Evolutionary conservation across 2,113 vertebrate species (phyloP).

Genomic region (Neolamprologus brichardi): DNA sequence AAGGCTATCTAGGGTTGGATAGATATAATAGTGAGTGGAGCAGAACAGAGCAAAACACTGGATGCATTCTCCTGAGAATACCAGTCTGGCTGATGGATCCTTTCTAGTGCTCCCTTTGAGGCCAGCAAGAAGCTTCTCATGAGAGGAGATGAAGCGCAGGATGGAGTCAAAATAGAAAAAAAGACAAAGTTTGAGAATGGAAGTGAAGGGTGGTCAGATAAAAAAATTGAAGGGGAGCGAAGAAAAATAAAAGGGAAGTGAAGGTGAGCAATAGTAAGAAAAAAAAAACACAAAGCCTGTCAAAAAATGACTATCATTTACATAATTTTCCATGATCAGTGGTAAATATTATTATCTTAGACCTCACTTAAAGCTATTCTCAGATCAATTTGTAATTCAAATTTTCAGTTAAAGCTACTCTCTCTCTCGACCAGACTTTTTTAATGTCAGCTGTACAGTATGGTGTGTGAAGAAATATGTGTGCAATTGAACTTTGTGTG

Average conservation of each 20-base stretch:
- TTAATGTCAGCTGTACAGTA: not conserved
- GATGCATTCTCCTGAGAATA: conserved; percentile 47
- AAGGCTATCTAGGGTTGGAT: conserved; percentile 50
- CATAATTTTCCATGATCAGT: conserved; percentile 23
- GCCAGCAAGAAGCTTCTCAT: conserved; percentile 18
- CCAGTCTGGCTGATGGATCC: conserved; percentile 58
- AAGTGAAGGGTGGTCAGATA: conserved; percentile 29
- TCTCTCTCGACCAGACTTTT: not conserved
- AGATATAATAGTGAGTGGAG: conserved; percentile 53
- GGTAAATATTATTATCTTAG: conserved; percentile 14
- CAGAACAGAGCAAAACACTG: conserved; percentile 43
- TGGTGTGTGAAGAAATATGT: not conserved
- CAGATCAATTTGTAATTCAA: conserved; percentile 50
- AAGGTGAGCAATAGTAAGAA: not conserved
- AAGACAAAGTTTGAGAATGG: conserved; percentile 18
- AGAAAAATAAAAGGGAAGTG: not conserved
- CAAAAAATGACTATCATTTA: conserved; percentile 9
- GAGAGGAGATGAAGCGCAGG: conserved; percentile 49
- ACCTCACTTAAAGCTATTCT: conserved; percentile 29
- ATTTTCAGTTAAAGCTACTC: not conserved
- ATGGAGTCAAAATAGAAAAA: conserved; percentile 25
- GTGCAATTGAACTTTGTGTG: not conserved
- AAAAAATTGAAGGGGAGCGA: not conserved
- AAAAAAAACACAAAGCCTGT: conserved; percentile 1
- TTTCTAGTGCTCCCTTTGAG: conserved; percentile 53